These are phyloP conservation scores for Eucera pruinosa DNA, from an alignment of 2,888 invertebrate species.

Conservation along the genomic window DNA sequence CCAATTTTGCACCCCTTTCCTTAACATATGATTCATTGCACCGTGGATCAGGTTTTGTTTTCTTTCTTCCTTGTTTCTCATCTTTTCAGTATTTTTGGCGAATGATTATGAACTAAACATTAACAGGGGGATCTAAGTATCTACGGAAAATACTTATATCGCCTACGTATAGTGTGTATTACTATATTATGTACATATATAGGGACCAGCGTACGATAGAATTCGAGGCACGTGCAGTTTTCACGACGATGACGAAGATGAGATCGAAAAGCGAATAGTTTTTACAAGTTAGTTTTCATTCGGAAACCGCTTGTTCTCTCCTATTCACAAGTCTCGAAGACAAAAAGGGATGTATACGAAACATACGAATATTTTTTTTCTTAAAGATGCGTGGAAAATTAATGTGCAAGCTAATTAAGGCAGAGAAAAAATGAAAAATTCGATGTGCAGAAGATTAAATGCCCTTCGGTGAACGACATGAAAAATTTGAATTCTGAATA, in stretches of 20 bases:
- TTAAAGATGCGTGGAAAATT: not conserved
- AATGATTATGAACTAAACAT: slow-evolving; percentile 32
- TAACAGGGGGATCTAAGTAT: slow-evolving; percentile 28
- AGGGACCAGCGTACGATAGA: slow-evolving; percentile 48
- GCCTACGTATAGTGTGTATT: slow-evolving; percentile 24
- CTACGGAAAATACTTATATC: slow-evolving; percentile 40
- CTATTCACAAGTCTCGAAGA: not conserved
- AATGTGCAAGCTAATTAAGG: not conserved
- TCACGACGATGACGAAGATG: slow-evolving; percentile 41
- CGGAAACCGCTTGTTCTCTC: not conserved
- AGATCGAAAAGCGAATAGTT: slow-evolving; percentile 34
- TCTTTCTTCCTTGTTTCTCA: not conserved
- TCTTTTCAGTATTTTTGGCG: slow-evolving; percentile 57
- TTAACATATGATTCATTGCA: not conserved
- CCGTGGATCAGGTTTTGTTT: not conserved
- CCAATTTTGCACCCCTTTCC: no score
- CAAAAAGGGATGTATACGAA: not conserved
- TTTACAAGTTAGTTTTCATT: not conserved
- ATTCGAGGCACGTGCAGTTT: slow-evolving; percentile 65
- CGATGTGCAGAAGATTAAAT: not conserved
- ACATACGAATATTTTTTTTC: no score
- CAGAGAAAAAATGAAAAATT: not conserved
- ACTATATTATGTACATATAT: slow-evolving; percentile 26
- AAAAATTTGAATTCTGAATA: not conserved
- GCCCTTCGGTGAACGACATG: not conserved